Conservation (phyloP, 2,113 vertebrate species). For the Mirounga angustirostris region DNA sequence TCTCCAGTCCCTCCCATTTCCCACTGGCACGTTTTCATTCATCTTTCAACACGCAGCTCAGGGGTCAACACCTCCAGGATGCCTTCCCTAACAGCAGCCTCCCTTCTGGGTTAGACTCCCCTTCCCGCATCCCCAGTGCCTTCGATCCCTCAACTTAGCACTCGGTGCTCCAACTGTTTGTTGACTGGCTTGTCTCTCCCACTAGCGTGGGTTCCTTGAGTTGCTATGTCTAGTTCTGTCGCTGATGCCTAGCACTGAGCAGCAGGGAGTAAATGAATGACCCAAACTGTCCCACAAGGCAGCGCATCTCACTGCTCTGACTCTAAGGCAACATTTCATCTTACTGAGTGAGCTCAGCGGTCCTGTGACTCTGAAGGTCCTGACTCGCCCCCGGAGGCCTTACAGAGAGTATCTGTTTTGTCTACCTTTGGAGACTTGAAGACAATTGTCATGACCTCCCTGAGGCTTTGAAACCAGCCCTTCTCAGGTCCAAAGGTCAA, state of each 20-base stretch:
- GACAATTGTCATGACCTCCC: neutral
- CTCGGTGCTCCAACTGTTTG: neutral
- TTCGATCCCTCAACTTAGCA: neutral
- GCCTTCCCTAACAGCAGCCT: neutral
- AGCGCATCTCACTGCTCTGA: neutral
- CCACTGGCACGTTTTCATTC: neutral
- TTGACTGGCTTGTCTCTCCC: neutral
- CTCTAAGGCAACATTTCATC: neutral
- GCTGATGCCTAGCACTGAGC: neutral
- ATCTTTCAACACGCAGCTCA: neutral
- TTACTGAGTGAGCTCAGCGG: no score
- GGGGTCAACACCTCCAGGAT: neutral
- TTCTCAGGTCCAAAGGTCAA: neutral
- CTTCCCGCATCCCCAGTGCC: neutral
- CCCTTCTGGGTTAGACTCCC: neutral
- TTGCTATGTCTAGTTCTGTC: neutral
- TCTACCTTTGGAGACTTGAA: neutral
- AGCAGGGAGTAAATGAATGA: neutral
- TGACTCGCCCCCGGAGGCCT: neutral
- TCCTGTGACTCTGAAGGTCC: no score
- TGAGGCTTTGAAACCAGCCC: neutral
- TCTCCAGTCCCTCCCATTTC: neutral
- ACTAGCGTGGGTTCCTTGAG: neutral
- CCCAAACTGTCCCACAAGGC: neutral
- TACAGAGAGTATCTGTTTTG: neutral